Evolutionary conservation across 2,888 invertebrate genomes (phyloP).

Genomic region (Azorinus chamasolen): DNA sequence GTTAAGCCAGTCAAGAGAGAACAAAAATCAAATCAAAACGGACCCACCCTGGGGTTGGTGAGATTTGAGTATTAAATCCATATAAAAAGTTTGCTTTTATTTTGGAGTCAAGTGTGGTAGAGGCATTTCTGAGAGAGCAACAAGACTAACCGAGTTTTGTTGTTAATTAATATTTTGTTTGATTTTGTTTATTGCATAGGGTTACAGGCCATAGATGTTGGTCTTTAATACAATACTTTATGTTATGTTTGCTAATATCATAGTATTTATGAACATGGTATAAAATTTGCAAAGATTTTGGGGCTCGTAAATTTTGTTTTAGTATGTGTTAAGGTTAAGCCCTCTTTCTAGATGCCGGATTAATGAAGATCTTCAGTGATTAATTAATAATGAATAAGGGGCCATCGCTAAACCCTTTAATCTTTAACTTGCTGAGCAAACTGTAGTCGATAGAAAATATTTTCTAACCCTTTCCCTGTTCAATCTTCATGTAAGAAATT

Average conservation of each 20-base stretch:
- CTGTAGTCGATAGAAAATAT: no score
- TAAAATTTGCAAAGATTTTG: slow-evolving; percentile 49
- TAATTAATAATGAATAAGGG: no score
- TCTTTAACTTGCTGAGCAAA: no score
- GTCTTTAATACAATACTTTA: no score
- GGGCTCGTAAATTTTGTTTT: slow-evolving; percentile 31
- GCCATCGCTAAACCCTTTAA: no score
- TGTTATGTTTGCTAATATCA: no score
- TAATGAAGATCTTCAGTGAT: slow-evolving; percentile 38
- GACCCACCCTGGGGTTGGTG: neutral
- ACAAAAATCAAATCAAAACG: no score
- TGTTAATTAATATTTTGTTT: slow-evolving; percentile 62
- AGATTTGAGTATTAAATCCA: neutral
- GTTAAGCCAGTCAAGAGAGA: no score
- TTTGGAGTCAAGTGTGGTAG: neutral
- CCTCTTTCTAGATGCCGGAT: slow-evolving; percentile 41
- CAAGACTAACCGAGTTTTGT: slow-evolving; percentile 45
- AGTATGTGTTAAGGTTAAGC: slow-evolving; percentile 50
- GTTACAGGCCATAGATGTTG: no score
- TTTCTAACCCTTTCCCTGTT: no score
- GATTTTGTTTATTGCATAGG: slow-evolving; percentile 51
- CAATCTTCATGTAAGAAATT: no score
- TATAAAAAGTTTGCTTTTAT: neutral
- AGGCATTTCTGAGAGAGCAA: neutral
- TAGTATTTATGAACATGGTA: slow-evolving; percentile 21